Conservation (phyloP, 2,888 invertebrate genomes). For the Sarcophaga variegata region DNA sequence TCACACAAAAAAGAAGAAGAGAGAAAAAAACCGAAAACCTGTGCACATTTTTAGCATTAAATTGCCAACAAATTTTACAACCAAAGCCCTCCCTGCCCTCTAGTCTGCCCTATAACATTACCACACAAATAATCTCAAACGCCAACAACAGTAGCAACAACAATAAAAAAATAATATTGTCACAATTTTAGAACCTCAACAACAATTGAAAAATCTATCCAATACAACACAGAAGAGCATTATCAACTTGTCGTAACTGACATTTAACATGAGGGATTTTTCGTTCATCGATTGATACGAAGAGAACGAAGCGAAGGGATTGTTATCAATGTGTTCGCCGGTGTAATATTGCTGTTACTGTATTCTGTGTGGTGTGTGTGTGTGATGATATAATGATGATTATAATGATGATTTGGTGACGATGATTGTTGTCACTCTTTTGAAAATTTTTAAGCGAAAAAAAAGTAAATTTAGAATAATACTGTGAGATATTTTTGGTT, state of each 20-base stretch:
- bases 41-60: constrained; percentile 42
- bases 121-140: constrained; percentile 57
- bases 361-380: too few species aligned
- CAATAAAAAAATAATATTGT: neutral
- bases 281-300: neutral
- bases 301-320: neutral
- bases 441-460: neutral
- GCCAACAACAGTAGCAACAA: constrained; percentile 28
- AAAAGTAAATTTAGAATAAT: neutral
- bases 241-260: constrained; percentile 65
- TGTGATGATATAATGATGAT: neutral
- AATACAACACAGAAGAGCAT: constrained; percentile 52
- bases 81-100: neutral
- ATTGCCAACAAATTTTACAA: constrained; percentile 46
- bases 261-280: constrained; percentile 63
- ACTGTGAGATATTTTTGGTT: neutral
- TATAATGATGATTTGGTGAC: neutral
- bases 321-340: neutral
- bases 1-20: neutral
- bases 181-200: constrained; percentile 31
- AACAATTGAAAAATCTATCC: constrained; percentile 54
- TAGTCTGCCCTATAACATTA: constrained; percentile 14
- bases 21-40: neutral
- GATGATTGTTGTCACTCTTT: constrained; percentile 41
- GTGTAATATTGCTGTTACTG: neutral